A percentile compares a stretch with the other conserved stretches of the same genome.
phyloP scores from a whole-genome alignment of 92 coral and sea anemone genomes.

The Epizoanthus rinbou region DNA sequence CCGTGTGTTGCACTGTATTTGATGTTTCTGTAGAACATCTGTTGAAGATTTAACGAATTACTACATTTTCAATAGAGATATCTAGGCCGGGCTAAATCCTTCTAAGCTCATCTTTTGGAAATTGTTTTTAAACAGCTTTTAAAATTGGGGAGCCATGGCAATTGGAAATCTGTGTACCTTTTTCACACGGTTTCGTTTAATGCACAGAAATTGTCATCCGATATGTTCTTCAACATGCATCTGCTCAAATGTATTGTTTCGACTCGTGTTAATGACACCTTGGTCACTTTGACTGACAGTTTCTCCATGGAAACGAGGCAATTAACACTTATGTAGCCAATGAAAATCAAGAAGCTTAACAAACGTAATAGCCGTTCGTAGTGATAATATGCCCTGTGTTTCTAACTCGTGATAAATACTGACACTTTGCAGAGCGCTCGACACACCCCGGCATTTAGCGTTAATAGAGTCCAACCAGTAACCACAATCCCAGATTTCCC shows the following conservation, averaged over 20 bases:
- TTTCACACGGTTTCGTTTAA: slow-evolving; percentile 72
- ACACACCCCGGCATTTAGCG: slow-evolving; percentile 97
- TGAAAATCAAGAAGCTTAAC: slow-evolving; percentile 84
- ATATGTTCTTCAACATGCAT: slow-evolving; percentile 72
- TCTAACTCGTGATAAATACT: slow-evolving; percentile 96
- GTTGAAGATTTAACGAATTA: slow-evolving; percentile 69
- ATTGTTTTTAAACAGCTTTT: slow-evolving; percentile 49
- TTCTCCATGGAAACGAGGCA: slow-evolving; percentile 79
- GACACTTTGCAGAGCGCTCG: slow-evolving; percentile 93
- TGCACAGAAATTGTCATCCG: slow-evolving; percentile 74
- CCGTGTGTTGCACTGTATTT: slow-evolving; percentile 49
- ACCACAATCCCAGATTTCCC: slow-evolving; percentile 42
- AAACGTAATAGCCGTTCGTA: slow-evolving; percentile 87
- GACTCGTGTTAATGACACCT: slow-evolving; percentile 83
- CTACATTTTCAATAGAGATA: slow-evolving; percentile 39
- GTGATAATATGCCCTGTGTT: slow-evolving; percentile 97
- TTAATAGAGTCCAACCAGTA: slow-evolving; percentile 79
- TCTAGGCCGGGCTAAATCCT: slow-evolving; percentile 3
- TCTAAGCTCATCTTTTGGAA: slow-evolving; percentile 53
- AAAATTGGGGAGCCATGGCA: slow-evolving; percentile 51
- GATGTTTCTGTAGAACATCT: slow-evolving; percentile 70
- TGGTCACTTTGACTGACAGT: slow-evolving; percentile 74
- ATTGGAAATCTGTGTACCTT: slow-evolving; percentile 58
- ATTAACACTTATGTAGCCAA: slow-evolving; percentile 89
- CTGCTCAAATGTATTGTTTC: slow-evolving; percentile 80